phyloP scores from a whole-genome alignment of 2,113 vertebrate genomes.

The Mandrillus leucophaeus region DNA sequence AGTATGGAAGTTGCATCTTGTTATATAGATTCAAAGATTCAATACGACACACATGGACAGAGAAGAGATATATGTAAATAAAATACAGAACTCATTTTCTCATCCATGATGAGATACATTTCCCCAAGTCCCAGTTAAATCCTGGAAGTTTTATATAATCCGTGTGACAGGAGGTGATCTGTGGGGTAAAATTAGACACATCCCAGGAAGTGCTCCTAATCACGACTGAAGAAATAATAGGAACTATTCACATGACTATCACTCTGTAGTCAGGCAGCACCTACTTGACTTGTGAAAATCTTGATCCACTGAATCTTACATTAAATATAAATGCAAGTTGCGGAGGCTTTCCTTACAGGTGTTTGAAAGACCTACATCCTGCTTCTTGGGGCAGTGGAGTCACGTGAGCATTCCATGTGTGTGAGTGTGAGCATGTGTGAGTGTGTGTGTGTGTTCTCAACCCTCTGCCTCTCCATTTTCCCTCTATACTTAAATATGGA shows the following conservation, averaged over 20 bases:
- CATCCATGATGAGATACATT: not conserved
- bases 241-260: not conserved
- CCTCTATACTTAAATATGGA: not conserved
- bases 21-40: not conserved
- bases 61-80: not conserved
- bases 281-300: not conserved
- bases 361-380: not conserved
- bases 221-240: not conserved
- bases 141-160: not conserved
- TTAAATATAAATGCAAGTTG: not conserved
- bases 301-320: not conserved
- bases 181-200: not conserved
- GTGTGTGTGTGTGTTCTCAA: not conserved
- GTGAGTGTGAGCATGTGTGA: not conserved
- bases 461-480: not conserved
- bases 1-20: not conserved
- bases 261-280: not conserved
- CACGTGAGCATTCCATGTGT: too few relatives aligned
- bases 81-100: not conserved
- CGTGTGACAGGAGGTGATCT: not conserved
- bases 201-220: not conserved
- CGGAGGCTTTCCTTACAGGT: not conserved
- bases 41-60: not conserved
- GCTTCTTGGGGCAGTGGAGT: not conserved
- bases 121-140: not conserved